Conservation (phyloP, 2,888 invertebrate species). For the Bembecia ichneumoniformis region DNA sequence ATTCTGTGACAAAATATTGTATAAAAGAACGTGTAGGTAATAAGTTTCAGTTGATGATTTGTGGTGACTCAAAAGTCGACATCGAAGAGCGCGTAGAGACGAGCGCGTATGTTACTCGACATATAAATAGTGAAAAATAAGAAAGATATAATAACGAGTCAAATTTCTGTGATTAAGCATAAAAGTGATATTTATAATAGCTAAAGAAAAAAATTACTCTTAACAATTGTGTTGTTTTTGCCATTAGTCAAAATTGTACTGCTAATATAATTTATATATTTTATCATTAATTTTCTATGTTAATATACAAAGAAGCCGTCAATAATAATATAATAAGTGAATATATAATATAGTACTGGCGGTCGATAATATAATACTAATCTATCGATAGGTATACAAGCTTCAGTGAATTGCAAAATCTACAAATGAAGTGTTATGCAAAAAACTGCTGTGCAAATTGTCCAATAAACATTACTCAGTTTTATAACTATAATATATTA, state of each 20-base stretch:
- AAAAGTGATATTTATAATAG: conserved; percentile 24
- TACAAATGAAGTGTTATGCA: not conserved
- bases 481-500: not conserved
- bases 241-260: conserved; percentile 60
- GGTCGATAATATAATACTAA: not conserved
- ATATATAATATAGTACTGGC: too few species aligned
- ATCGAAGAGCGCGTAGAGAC: conserved; percentile 29
- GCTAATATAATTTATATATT: conserved; percentile 3
- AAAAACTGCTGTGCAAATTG: not conserved
- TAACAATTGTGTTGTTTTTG: conserved; percentile 71
- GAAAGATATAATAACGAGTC: not conserved
- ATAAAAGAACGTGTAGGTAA: not conserved
- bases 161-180: conserved; percentile 21
- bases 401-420: not conserved
- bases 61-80: not conserved
- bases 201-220: conserved; percentile 38
- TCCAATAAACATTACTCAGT: not conserved
- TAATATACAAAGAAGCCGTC: conserved; percentile 1
- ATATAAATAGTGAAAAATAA: not conserved
- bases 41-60: not conserved
- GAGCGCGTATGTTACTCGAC: conserved; percentile 6
- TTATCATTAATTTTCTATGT: not conserved
- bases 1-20: not conserved
- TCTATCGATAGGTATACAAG: not conserved
- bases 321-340: too few species aligned